A percentile compares a stretch with the other conserved stretches of the same genome.
Evolutionary conservation across 1,140 invertebrate species (phyloP).

Genomic region (Drosophila malerkotliana): DNA sequence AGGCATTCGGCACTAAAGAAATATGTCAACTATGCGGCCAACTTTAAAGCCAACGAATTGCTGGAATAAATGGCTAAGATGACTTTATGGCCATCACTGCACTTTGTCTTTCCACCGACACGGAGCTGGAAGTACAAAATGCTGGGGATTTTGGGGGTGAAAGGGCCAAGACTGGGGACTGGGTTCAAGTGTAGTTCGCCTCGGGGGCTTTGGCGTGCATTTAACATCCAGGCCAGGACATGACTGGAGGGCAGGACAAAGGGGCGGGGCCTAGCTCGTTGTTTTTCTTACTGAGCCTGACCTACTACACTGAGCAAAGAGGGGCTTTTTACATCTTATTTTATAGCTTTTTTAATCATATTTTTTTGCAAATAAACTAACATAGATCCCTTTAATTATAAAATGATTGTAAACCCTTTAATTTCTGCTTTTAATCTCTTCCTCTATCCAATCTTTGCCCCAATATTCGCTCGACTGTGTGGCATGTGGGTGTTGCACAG

Average conservation of each 20-base stretch:
- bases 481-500: constrained; percentile 6
- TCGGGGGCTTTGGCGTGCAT: constrained; percentile 74
- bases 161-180: background rate
- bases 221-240: constrained; percentile 60
- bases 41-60: constrained; percentile 73
- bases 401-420: too few species aligned
- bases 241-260: constrained; percentile 31
- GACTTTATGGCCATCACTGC: constrained; percentile 71
- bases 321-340: background rate
- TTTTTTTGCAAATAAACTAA: too few species aligned
- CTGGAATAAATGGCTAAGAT: constrained; percentile 74
- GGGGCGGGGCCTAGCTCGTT: constrained; percentile 57
- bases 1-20: constrained; percentile 25
- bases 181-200: constrained; percentile 73
- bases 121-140: constrained; percentile 33
- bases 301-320: constrained; percentile 19
- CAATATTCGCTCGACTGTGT: constrained; percentile 1
- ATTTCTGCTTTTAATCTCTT: background rate
- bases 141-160: background rate
- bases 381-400: too few species aligned
- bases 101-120: constrained; percentile 66
- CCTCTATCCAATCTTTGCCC: background rate
- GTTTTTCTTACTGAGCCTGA: constrained; percentile 32
- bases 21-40: constrained; percentile 74
- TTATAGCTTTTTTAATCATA: too few species aligned